Evolutionary conservation across 2,113 vertebrate species (phyloP).

Genomic region (Anhinga rufa): DNA sequence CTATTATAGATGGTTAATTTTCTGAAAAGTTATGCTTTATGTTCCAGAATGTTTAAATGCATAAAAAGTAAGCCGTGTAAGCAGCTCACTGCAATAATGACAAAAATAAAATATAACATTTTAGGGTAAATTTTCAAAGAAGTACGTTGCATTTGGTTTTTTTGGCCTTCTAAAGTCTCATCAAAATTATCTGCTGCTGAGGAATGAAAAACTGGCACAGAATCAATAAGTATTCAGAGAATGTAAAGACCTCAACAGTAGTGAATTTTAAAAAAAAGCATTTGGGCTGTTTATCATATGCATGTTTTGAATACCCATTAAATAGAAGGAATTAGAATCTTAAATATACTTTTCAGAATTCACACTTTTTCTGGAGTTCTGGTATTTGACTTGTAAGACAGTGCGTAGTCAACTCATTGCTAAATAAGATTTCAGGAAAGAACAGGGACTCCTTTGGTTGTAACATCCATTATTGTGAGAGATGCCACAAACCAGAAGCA

Average conservation of each 20-base stretch:
- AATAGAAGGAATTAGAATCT: background rate
- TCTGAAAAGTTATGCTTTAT: background rate
- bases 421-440: background rate
- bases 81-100: background rate
- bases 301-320: background rate
- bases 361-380: background rate
- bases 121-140: background rate
- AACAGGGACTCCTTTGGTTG: background rate
- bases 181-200: background rate
- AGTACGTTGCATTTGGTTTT: background rate
- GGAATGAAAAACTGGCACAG: background rate
- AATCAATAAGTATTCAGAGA: background rate
- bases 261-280: background rate
- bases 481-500: background rate
- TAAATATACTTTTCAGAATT: background rate
- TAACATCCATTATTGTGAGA: background rate
- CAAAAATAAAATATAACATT: background rate
- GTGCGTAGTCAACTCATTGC: background rate
- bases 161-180: background rate
- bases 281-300: background rate
- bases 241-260: background rate
- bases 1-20: background rate
- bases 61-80: background rate
- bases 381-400: background rate
- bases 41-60: background rate